These are phyloP conservation scores for Anhinga rufa DNA, from an alignment of 2,113 vertebrate genomes.

Conservation along the genomic window DNA sequence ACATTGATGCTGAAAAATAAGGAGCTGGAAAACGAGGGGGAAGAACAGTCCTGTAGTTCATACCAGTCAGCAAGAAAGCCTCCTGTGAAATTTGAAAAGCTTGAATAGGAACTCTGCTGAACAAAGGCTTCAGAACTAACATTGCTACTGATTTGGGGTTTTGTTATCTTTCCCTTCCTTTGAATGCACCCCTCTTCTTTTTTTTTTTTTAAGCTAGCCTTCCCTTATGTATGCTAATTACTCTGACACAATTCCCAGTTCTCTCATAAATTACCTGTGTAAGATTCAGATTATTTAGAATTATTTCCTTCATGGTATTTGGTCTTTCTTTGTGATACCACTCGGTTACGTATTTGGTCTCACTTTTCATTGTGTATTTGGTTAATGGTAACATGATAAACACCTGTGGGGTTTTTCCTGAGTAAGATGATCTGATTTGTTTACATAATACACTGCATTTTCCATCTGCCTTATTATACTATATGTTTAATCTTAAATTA, in stretches of 20 bases:
- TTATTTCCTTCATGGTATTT: background rate
- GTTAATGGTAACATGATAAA: background rate
- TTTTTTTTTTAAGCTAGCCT: background rate
- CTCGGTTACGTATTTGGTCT: background rate
- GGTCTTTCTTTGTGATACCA: background rate
- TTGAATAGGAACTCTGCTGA: background rate
- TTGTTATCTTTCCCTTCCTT: background rate
- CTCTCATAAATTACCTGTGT: background rate
- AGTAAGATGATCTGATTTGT: slow-evolving; percentile 24
- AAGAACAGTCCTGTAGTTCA: background rate
- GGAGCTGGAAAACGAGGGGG: background rate
- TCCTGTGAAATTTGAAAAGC: background rate
- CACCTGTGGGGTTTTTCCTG: background rate
- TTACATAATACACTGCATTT: slow-evolving; percentile 4
- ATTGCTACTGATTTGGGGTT: background rate
- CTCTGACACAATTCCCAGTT: background rate
- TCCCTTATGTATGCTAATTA: background rate
- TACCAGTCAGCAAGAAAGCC: background rate
- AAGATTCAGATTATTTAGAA: background rate
- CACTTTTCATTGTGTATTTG: background rate
- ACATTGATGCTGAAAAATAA: background rate
- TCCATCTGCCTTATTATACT: slow-evolving; percentile 28
- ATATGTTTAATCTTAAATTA: slow-evolving; percentile 54
- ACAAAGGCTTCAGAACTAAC: background rate
- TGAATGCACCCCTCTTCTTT: background rate